Base-by-base conservation (phyloP, 2,888 invertebrate species). In the Graphium colonna region DNA sequence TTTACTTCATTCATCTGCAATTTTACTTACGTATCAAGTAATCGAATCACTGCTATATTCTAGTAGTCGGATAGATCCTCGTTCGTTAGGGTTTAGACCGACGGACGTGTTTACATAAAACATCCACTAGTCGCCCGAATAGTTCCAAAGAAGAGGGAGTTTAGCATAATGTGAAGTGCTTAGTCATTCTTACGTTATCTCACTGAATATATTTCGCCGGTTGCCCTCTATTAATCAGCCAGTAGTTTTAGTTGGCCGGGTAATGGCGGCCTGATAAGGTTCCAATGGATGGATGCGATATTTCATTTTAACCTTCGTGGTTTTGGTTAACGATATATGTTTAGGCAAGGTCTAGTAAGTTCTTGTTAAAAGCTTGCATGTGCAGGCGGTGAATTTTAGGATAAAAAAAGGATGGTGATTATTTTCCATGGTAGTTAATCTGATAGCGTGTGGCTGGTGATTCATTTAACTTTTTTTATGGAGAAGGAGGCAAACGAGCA, bases 111-210 rank as follows among this genome's bases (percentile, higher is more conserved):
- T 47, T 47, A 17, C 13, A 40, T 36, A 52, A 41, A 15, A 46
- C 33, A 21, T 45, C 40, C 12, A 21, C 64, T 62, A 68, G 58
- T 63, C 73, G 71, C 68, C 64, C 66, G 72, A 73, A 82, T 79
- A 82, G 80, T 83, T 83, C 63, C 64, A 68, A 85, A 82, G 81
- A 81, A 83, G 73, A 60, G 57, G 54, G 67, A 71, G 76, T 78
- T 82, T 80, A 79, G 65, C 75, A 72, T 85, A 84, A 85, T 78
- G 79, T 65, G 74, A 73, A 69, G 69, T 72, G 73, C 72, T 85
- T 75, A 74, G 70, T 85, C 85, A 83, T 82, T 74, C 73, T 74
- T 64, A 67, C 73, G 71, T 74, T 84, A 84, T 83, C 84, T 78
- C 63, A 68, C 63, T 63, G 69, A 75, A 83, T 81, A 76, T 79